These are phyloP conservation scores for Palythoa caribaeorum DNA, from an alignment of 92 coral and sea anemone species.

Conservation along the genomic window DNA sequence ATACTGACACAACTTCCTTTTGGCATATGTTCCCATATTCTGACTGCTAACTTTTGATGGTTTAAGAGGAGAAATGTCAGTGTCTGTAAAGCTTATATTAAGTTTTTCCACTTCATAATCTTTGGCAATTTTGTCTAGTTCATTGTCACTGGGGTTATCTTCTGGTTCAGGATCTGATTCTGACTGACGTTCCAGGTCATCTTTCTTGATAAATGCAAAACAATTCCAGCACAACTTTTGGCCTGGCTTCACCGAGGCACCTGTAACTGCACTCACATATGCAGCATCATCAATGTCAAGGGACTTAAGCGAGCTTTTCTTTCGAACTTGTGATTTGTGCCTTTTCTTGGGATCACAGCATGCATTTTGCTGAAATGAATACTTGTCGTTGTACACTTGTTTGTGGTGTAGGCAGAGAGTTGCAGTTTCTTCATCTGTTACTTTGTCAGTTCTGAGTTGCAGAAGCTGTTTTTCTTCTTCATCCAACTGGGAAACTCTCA, in stretches of 20 bases:
- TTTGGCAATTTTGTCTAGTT: slow-evolving; percentile 29
- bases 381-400: slow-evolving; percentile 41
- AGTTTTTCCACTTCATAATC: slow-evolving; percentile 34
- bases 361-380: slow-evolving; percentile 43
- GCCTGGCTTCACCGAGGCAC: slow-evolving; percentile 41
- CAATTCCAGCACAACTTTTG: slow-evolving; percentile 33
- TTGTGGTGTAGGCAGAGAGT: slow-evolving; percentile 39
- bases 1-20: slow-evolving; percentile 24
- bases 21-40: slow-evolving; percentile 28
- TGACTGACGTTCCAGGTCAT: slow-evolving; percentile 18
- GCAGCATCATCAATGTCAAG: slow-evolving; percentile 45
- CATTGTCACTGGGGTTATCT: not conserved
- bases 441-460: slow-evolving; percentile 38
- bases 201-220: slow-evolving; percentile 28
- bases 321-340: slow-evolving; percentile 43
- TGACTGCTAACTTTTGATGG: slow-evolving; percentile 25
- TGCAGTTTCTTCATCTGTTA: slow-evolving; percentile 28
- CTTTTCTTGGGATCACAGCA: slow-evolving; percentile 44
- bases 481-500: slow-evolving; percentile 25
- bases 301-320: slow-evolving; percentile 39
- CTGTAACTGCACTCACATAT: slow-evolving; percentile 42
- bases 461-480: slow-evolving; percentile 23
- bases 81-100: slow-evolving; percentile 25
- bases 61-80: slow-evolving; percentile 20
- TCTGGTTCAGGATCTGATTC: slow-evolving; percentile 39